Percentiles rank a stretch among this genome's conserved stretches.
These are phyloP conservation scores for Lamproptera curius DNA, from an alignment of 2,888 invertebrate species.

Conservation along the genomic window DNA sequence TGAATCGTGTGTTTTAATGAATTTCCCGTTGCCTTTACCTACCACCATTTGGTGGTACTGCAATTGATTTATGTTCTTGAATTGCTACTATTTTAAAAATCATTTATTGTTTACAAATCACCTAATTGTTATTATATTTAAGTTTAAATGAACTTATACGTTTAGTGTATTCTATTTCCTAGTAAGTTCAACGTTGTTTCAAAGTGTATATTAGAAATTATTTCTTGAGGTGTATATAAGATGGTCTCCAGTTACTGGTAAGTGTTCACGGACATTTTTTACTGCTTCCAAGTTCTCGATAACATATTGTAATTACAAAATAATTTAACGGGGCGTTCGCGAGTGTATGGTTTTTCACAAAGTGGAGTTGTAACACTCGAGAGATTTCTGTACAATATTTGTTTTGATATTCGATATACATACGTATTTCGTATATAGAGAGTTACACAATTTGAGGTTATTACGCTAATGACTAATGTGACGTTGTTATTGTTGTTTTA, in stretches of 20 bases:
- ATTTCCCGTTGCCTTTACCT: constrained; percentile 45
- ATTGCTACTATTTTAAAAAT: constrained; percentile 37
- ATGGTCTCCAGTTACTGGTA: constrained; percentile 39
- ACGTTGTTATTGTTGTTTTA: no score
- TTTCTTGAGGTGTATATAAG: constrained; percentile 34
- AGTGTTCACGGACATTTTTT: constrained; percentile 35
- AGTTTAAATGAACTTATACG: constrained; percentile 39
- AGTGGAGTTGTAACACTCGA: background rate
- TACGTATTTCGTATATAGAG: background rate
- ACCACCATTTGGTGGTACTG: constrained; percentile 40
- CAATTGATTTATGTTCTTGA: constrained; percentile 41
- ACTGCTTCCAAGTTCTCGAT: constrained; percentile 35
- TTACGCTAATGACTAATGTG: background rate
- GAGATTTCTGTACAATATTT: constrained; percentile 10
- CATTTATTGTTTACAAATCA: constrained; percentile 39
- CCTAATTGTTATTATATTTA: constrained; percentile 38
- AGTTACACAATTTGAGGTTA: constrained; percentile 9
- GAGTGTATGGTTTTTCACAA: background rate
- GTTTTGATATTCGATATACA: constrained; percentile 6
- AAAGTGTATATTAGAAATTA: constrained; percentile 29
- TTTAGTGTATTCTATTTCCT: constrained; percentile 43
- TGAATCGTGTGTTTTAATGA: constrained; percentile 52
- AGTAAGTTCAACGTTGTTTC: constrained; percentile 42
- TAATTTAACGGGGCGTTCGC: constrained; percentile 4
- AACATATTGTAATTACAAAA: constrained; percentile 35